Evolutionary conservation across 2,888 invertebrate genomes (phyloP).

Genomic region (Spilarctia lutea): DNA sequence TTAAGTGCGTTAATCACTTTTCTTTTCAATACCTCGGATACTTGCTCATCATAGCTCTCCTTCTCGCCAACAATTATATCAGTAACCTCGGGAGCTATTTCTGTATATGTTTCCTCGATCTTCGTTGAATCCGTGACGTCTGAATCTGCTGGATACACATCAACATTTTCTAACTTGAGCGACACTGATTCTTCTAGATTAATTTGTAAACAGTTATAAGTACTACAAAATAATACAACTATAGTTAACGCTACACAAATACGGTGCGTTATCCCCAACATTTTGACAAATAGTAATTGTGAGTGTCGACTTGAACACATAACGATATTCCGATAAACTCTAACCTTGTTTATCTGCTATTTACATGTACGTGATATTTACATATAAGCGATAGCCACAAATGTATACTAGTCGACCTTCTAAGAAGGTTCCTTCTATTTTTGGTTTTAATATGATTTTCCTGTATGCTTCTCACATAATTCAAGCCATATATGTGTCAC

Average conservation of each 20-base stretch:
- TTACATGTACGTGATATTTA: slow-evolving; percentile 29
- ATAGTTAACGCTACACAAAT: slow-evolving; percentile 43
- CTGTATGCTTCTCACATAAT: not conserved
- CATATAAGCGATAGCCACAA: slow-evolving; percentile 38
- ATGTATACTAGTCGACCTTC: slow-evolving; percentile 34
- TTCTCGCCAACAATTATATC: slow-evolving; percentile 7
- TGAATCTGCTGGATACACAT: slow-evolving; percentile 16
- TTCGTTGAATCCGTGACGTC: slow-evolving; percentile 18
- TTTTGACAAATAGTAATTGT: slow-evolving; percentile 55
- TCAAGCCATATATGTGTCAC: not conserved
- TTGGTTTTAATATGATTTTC: slow-evolving; percentile 14
- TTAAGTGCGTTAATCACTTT: slow-evolving; percentile 15
- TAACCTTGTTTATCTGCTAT: slow-evolving; percentile 62
- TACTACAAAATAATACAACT: slow-evolving; percentile 46
- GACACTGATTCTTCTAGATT: slow-evolving; percentile 23
- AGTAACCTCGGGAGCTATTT: slow-evolving; percentile 27
- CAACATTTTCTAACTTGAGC: slow-evolving; percentile 13
- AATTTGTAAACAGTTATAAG: slow-evolving; percentile 43
- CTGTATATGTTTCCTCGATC: slow-evolving; percentile 22
- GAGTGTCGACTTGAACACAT: slow-evolving; percentile 32
- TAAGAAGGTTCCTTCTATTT: slow-evolving; percentile 10
- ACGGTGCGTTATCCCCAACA: slow-evolving; percentile 52
- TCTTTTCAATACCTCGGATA: slow-evolving; percentile 5
- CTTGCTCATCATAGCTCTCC: slow-evolving; percentile 14
- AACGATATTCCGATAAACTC: slow-evolving; percentile 55